A percentile compares a stretch with the other conserved stretches of the same genome.
Evolutionary conservation across 2,888 invertebrate species (phyloP).

Genomic region (Lampropteryx suffumata): DNA sequence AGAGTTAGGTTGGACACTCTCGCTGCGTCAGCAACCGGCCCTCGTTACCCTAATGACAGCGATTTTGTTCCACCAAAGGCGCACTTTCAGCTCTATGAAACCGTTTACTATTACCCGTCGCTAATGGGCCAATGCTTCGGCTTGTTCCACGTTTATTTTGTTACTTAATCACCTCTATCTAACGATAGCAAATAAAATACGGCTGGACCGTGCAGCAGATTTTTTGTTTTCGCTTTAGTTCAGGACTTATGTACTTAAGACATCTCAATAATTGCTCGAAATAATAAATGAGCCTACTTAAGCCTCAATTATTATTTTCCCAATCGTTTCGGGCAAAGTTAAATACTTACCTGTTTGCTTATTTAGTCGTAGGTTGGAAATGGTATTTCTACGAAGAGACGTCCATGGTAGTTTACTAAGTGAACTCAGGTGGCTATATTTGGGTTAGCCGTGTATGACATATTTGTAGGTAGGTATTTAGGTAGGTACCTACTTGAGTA

Average conservation of each 20-base stretch:
- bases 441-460: slow-evolving; percentile 5
- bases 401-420: too few species aligned
- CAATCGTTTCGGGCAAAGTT: too few species aligned
- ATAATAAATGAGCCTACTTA: too few species aligned
- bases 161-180: slow-evolving; percentile 56
- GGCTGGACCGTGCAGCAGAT: slow-evolving; percentile 5
- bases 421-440: slow-evolving; percentile 24
- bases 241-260: too few species aligned
- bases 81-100: slow-evolving; percentile 70
- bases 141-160: slow-evolving; percentile 62
- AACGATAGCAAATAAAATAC: slow-evolving; percentile 38
- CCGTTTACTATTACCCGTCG: slow-evolving; percentile 71
- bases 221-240: too few species aligned
- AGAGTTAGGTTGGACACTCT: slow-evolving; percentile 64
- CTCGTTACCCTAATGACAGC: slow-evolving; percentile 81
- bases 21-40: slow-evolving; percentile 70
- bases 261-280: too few species aligned
- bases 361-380: too few species aligned
- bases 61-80: slow-evolving; percentile 71
- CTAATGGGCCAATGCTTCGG: slow-evolving; percentile 71
- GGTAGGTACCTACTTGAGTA: slow-evolving; percentile 47
- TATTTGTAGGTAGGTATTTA: slow-evolving; percentile 31
- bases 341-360: too few species aligned
- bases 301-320: too few species aligned
- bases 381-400: too few species aligned